phyloP scores from a whole-genome alignment of 2,113 vertebrate species.

The Prunella fulvescens region DNA sequence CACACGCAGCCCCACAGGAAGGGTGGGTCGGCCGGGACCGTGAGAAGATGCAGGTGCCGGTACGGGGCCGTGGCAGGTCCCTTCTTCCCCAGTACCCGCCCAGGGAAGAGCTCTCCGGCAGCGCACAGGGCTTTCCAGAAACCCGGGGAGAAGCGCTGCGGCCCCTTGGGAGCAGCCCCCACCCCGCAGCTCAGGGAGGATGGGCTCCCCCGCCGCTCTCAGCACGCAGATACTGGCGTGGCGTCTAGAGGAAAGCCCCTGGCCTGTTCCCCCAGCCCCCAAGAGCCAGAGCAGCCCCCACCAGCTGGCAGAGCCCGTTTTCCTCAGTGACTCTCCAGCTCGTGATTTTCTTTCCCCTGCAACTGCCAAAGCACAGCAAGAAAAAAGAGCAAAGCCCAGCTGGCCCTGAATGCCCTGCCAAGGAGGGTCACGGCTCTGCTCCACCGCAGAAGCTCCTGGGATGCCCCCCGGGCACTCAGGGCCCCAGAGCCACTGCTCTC shows the following conservation, averaged over 20 bases:
- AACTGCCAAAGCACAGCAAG: background rate
- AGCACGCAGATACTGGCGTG: rapidly evolving
- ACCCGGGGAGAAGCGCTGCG: rapidly evolving
- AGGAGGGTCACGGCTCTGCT: background rate
- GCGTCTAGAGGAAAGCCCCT: rapidly evolving
- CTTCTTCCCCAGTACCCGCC: background rate
- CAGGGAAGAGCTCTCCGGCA: rapidly evolving
- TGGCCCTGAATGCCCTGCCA: rapidly evolving
- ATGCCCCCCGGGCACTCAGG: rapidly evolving
- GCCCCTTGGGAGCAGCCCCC: background rate
- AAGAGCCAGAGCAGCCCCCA: background rate
- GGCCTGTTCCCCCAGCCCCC: background rate
- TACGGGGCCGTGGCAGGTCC: background rate
- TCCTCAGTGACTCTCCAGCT: background rate
- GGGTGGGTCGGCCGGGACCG: background rate
- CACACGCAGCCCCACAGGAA: background rate
- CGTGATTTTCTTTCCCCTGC: background rate
- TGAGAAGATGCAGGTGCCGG: background rate
- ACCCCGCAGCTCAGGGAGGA: rapidly evolving
- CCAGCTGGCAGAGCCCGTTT: background rate
- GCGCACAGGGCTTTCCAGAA: rapidly evolving
- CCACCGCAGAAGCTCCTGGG: rapidly evolving
- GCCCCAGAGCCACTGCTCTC: background rate
- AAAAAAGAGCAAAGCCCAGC: background rate
- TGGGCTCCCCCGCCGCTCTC: background rate